Evolutionary conservation across 2,888 invertebrate genomes (phyloP).

Genomic region (Theretra japonica): DNA sequence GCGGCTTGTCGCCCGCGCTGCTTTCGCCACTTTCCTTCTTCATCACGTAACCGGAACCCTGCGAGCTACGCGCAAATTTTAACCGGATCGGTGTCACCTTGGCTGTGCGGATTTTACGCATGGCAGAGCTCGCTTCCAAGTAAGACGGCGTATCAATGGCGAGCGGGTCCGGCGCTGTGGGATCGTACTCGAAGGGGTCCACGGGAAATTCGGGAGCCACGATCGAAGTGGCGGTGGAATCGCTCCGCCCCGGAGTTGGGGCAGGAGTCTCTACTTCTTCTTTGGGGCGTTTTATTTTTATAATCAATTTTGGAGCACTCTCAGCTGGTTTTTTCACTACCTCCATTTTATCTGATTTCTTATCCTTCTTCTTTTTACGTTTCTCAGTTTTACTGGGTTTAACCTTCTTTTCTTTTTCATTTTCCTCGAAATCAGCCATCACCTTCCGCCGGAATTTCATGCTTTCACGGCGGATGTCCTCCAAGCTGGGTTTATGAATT

Average conservation of each 20-base stretch:
- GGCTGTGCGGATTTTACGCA: slow-evolving; percentile 86
- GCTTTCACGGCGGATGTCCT: slow-evolving; percentile 92
- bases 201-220: slow-evolving; percentile 62
- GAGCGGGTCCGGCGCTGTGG: slow-evolving; percentile 75
- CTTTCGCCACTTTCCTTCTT: slow-evolving; percentile 73
- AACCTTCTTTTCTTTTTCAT: slow-evolving; percentile 83
- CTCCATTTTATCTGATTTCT: slow-evolving; percentile 83
- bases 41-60: slow-evolving; percentile 89
- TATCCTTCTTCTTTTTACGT: slow-evolving; percentile 82
- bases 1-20: slow-evolving; percentile 44
- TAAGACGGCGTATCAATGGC: slow-evolving; percentile 75
- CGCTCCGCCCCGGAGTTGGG: slow-evolving; percentile 49
- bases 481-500: slow-evolving; percentile 87
- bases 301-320: slow-evolving; percentile 90
- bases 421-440: slow-evolving; percentile 92
- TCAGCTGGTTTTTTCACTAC: slow-evolving; percentile 79
- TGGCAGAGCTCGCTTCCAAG: slow-evolving; percentile 68
- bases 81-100: slow-evolving; percentile 92
- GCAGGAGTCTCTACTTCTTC: slow-evolving; percentile 61
- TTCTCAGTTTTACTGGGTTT: slow-evolving; percentile 74
- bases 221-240: slow-evolving; percentile 54
- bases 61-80: slow-evolving; percentile 92
- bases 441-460: slow-evolving; percentile 94
- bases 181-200: slow-evolving; percentile 79
- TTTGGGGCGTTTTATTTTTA: slow-evolving; percentile 87